Percentiles rank a stretch among this genome's conserved stretches.
Conservation (phyloP, 1,140 invertebrate species). For the Bombus huntii region DNA sequence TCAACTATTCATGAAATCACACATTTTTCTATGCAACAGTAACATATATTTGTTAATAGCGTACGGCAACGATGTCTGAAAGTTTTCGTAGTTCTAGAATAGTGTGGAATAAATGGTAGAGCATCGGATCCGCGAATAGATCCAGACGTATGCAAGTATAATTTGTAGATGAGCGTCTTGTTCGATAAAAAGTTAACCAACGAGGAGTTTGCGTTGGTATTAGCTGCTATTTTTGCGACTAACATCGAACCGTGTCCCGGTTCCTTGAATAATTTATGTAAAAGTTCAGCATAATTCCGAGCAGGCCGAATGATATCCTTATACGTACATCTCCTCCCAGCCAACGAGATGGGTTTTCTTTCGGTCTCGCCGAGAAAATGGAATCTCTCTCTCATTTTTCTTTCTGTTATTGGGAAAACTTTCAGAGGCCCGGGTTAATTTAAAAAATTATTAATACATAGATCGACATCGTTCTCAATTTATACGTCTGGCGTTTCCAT, state of each 20-base stretch:
- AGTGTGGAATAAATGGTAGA: background rate
- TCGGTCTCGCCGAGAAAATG: background rate
- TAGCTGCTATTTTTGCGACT: slow-evolving; percentile 35
- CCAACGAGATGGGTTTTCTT: slow-evolving; percentile 9
- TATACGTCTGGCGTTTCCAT: too few species aligned
- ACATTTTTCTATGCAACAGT: too few species aligned
- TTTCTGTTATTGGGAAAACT: slow-evolving; percentile 2
- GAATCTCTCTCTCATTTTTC: background rate
- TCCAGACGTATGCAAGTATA: slow-evolving; percentile 12
- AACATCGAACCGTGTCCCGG: background rate
- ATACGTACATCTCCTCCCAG: background rate
- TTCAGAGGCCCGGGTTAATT: background rate
- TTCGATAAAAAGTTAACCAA: slow-evolving; percentile 21
- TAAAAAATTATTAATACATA: too few species aligned
- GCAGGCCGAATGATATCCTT: background rate
- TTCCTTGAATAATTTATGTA: slow-evolving; percentile 37
- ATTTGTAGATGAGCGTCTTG: slow-evolving; percentile 3
- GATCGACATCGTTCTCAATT: background rate
- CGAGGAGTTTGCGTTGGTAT: background rate
- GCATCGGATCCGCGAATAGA: background rate
- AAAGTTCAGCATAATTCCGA: slow-evolving; percentile 30
- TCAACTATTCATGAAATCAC: too few species aligned
- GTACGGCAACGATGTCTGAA: background rate
- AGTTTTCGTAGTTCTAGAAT: background rate
- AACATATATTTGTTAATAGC: background rate